phyloP scores from a whole-genome alignment of 2,888 invertebrate genomes.

The Microdon myrmicae region DNA sequence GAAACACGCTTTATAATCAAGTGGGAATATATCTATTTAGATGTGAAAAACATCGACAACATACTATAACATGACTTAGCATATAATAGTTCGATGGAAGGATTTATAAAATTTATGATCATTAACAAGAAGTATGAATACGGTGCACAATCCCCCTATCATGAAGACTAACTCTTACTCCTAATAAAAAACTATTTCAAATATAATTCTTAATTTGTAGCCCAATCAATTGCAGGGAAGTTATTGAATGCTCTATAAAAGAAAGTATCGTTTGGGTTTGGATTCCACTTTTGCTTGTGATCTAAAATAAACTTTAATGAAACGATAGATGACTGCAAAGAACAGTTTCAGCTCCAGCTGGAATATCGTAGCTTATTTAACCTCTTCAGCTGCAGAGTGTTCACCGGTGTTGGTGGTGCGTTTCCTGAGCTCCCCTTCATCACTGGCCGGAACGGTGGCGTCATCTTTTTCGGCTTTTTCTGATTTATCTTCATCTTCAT shows the following conservation, averaged over 20 bases:
- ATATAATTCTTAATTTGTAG: conserved; percentile 17
- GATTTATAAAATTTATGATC: no score
- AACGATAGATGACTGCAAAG: conserved; percentile 29
- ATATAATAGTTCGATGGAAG: no score
- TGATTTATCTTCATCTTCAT: conserved; percentile 75
- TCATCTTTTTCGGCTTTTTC: conserved; percentile 43
- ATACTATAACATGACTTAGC: no score
- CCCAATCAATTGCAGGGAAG: conserved; percentile 16
- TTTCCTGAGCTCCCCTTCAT: conserved; percentile 54
- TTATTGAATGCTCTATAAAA: conserved; percentile 24
- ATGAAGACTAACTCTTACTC: no score
- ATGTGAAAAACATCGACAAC: no score
- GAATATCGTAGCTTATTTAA: conserved; percentile 47
- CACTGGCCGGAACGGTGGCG: not conserved
- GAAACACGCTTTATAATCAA: no score
- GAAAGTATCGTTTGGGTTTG: conserved; percentile 34
- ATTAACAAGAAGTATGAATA: no score
- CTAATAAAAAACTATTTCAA: no score
- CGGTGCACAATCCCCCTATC: no score
- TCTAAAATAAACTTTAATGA: conserved; percentile 27
- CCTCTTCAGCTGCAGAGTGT: conserved; percentile 51
- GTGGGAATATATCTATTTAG: no score
- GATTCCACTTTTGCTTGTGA: conserved; percentile 9
- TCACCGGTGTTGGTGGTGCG: conserved; percentile 38
- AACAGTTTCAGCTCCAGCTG: conserved; percentile 13